Base-by-base conservation (phyloP, 2,797 vertebrate genomes). In the Sardinella longiceps region DNA sequence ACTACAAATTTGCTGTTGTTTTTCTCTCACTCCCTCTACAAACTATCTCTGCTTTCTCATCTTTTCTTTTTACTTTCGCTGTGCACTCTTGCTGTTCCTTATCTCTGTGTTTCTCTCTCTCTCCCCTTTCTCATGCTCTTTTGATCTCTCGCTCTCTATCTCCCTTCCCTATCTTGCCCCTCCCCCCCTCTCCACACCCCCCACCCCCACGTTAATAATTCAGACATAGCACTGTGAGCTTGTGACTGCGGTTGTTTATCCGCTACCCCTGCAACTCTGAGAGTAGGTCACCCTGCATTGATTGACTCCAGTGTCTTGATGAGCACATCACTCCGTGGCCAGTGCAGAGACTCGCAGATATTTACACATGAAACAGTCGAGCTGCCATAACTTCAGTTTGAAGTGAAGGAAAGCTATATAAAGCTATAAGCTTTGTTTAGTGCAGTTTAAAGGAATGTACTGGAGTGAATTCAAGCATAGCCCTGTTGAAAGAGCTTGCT, bases 241-340 rank as follows among this genome's bases (percentile, higher is more conserved):
- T 37, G 85, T 81, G 81, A 63, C 86, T 80, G 87, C 80, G 84
- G 74, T 80, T 70, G 83, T 87, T 88, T 89, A 89, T 89, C 86
- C 82, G 86, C 80, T 83, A 87, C 87, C 90, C 23, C 1, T 85
- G 39, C 87, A 86, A 81, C 85, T 81, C 84, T 89, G 18, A 74
- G 5, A 77, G 70, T 77, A n/a, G 70, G 70, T 77, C 37, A 77
- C 37, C 70, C 70, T 77, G 70, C 33, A 77, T 39, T 77, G 70
- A 77, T 77, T 77, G 33, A 77, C 70, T 77, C 15, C 70, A 37
- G 33, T 43, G 33, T 77, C 70, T 77, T 20, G 70, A 77, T 77
- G 39, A 43, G 37, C 37, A 20, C 70, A 77, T 77, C 70, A 43
- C 70, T 39, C 37, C 30, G 5, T 74, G 15, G 14, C 66, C 33